phyloP scores from a whole-genome alignment of 2,888 invertebrate genomes.

The Rhingia rostrata region DNA sequence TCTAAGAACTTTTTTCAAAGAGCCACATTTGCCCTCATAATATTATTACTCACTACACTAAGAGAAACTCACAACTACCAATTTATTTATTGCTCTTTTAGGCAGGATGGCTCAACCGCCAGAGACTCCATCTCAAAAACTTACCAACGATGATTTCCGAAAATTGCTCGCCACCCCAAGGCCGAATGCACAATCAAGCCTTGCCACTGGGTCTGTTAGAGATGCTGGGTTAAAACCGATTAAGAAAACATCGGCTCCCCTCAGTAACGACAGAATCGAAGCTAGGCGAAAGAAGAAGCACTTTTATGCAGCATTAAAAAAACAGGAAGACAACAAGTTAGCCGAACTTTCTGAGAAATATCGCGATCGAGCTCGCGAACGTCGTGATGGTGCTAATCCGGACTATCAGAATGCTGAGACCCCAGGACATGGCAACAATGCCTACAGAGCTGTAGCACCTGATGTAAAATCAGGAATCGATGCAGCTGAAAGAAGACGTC shows the following conservation, averaged over 20 bases:
- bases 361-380: slow-evolving; percentile 94
- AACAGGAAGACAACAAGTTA: slow-evolving; percentile 96
- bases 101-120: slow-evolving; percentile 50
- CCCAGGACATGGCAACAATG: slow-evolving; percentile 84
- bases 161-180: slow-evolving; percentile 97
- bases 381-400: slow-evolving; percentile 92
- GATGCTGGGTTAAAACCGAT: slow-evolving; percentile 61
- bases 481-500: slow-evolving; percentile 96
- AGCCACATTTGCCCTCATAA: not conserved
- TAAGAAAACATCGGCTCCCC: slow-evolving; percentile 42
- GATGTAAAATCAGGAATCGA: slow-evolving; percentile 96
- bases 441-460: slow-evolving; percentile 94
- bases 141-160: slow-evolving; percentile 98
- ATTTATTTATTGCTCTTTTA: not conserved
- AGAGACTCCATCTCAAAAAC: slow-evolving; percentile 88
- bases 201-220: slow-evolving; percentile 47
- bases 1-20: not conserved
- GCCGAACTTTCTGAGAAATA: slow-evolving; percentile 97
- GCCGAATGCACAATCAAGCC: slow-evolving; percentile 84
- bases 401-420: slow-evolving; percentile 92
- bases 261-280: slow-evolving; percentile 74
- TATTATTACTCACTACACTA: not conserved
- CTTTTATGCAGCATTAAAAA: slow-evolving; percentile 96
- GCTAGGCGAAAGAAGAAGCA: slow-evolving; percentile 93
- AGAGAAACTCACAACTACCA: not conserved